These are phyloP conservation scores for Pseudonaja textilis DNA, from an alignment of 2,113 vertebrate genomes.

Conservation along the genomic window DNA sequence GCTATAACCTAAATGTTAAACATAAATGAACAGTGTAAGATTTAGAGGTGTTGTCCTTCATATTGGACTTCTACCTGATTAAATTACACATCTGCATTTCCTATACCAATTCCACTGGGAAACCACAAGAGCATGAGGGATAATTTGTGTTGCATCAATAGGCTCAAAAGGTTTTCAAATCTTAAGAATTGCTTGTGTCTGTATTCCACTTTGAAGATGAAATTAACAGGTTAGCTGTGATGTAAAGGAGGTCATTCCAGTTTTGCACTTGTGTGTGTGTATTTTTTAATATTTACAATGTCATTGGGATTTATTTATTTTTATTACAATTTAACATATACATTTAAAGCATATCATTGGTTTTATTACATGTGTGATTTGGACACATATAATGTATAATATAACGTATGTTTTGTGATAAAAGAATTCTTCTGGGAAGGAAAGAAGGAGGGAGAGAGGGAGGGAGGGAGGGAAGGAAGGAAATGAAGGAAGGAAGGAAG, in stretches of 20 bases:
- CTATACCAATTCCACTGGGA: background rate
- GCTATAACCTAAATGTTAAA: background rate
- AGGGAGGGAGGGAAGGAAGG: too few relatives aligned
- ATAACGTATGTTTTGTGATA: background rate
- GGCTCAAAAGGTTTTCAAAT: background rate
- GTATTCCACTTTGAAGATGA: background rate
- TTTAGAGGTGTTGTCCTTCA: background rate
- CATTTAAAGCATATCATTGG: background rate
- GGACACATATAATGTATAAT: background rate
- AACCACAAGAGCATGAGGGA: background rate
- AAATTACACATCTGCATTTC: background rate
- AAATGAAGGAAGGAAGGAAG: background rate
- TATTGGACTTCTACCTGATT: background rate
- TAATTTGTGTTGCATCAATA: background rate
- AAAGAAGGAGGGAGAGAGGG: background rate
- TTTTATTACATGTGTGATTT: background rate
- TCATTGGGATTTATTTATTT: background rate
- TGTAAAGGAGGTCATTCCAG: background rate
- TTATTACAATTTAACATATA: background rate
- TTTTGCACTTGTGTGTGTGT: background rate
- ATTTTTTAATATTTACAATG: background rate
- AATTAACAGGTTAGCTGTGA: background rate
- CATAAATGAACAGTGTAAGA: background rate
- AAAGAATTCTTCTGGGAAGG: background rate
- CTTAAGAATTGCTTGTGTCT: background rate